A percentile compares a stretch with the other conserved stretches of the same genome.
These are phyloP conservation scores for Mareca strepera DNA, from an alignment of 2,797 vertebrate species.

Conservation along the genomic window DNA sequence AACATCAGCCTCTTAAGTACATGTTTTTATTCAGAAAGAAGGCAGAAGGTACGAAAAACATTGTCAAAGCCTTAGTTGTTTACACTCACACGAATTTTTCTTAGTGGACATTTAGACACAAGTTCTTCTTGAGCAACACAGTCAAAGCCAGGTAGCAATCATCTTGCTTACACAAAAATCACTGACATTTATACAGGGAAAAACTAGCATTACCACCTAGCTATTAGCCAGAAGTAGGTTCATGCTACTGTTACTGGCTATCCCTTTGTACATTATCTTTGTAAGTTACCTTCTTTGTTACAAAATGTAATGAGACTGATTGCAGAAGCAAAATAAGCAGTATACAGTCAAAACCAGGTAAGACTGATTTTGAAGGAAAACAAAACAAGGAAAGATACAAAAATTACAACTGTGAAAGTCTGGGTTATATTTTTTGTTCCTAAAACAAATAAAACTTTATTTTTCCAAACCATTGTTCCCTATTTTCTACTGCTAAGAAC, in stretches of 20 bases:
- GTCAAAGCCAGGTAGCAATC: not conserved
- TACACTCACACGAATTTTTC: not conserved
- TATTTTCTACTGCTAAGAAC: not conserved
- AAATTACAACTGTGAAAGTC: not conserved
- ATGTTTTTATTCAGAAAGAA: not conserved
- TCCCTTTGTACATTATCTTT: not conserved
- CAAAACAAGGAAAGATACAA: not conserved
- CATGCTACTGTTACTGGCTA: not conserved
- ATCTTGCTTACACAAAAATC: not conserved
- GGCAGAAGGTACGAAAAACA: not conserved
- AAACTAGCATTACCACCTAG: not conserved
- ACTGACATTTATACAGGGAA: not conserved
- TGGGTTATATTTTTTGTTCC: not conserved
- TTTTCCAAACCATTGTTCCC: no score
- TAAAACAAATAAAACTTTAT: no score
- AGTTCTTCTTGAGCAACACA: not conserved
- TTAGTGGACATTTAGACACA: not conserved
- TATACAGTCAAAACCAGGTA: not conserved
- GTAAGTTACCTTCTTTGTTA: not conserved
- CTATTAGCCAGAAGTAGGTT: not conserved
- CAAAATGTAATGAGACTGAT: not conserved
- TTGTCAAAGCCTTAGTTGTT: not conserved
- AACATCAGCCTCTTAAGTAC: not conserved
- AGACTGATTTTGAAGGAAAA: not conserved
- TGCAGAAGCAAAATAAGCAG: not conserved